These are phyloP conservation scores for Sebastiscus tertius DNA, from an alignment of 2,797 vertebrate species.

Conservation along the genomic window DNA sequence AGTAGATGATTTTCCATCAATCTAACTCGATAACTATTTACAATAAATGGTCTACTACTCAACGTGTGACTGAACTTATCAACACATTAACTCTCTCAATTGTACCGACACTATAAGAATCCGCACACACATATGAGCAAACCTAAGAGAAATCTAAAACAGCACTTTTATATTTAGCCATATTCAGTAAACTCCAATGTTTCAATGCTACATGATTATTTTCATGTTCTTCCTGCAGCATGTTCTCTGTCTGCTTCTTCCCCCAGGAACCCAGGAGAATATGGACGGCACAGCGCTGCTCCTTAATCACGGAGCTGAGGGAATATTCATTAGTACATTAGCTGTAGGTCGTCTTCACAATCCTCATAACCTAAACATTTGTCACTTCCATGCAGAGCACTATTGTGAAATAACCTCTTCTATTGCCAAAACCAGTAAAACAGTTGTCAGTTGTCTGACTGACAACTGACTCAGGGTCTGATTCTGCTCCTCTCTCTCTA, in stretches of 20 bases:
- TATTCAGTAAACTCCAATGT: not conserved
- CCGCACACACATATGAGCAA: too few relatives aligned
- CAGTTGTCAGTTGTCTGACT: not conserved
- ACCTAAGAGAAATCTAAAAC: fast-evolving
- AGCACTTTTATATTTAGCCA: not conserved
- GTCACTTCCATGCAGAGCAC: not conserved
- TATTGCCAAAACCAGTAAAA: not conserved
- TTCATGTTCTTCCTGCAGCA: not conserved
- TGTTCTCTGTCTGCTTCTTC: not conserved
- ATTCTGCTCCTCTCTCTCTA: not conserved
- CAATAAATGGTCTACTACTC: too few relatives aligned
- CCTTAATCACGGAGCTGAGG: not conserved
- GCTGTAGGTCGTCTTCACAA: not conserved
- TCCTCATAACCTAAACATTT: not conserved
- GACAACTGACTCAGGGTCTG: not conserved
- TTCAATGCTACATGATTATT: not conserved
- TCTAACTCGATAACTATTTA: not conserved
- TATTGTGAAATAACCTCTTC: not conserved
- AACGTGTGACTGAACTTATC: too few relatives aligned
- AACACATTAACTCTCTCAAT: too few relatives aligned
- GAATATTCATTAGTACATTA: not conserved
- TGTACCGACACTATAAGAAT: too few relatives aligned
- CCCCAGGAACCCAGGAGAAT: not conserved
- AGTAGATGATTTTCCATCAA: fast-evolving
- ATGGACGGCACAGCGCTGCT: not conserved